Conservation (phyloP, 2,797 vertebrate genomes). For the Siniperca scherzeri region DNA sequence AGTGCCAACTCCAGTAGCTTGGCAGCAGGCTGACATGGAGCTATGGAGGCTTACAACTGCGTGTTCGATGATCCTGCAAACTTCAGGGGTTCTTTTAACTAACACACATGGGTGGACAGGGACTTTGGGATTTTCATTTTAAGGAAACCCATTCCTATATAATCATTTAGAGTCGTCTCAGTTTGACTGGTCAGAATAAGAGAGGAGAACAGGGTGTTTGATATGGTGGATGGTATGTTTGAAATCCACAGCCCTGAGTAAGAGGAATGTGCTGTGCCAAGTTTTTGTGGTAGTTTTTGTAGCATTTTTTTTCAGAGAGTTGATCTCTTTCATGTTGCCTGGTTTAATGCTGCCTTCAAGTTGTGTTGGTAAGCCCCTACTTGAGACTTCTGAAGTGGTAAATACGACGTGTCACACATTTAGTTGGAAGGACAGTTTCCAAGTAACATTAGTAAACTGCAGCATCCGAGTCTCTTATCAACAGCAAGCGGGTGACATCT, state of each 20-base stretch:
- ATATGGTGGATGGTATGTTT: slow-evolving; percentile 37
- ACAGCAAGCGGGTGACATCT: slow-evolving; percentile 7
- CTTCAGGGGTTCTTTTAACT: slow-evolving; percentile 20
- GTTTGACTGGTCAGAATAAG: slow-evolving; percentile 4
- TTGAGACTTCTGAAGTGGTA: slow-evolving; percentile 69
- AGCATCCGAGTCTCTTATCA: slow-evolving; percentile 27
- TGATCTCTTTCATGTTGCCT: slow-evolving; percentile 66
- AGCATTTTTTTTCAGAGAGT: slow-evolving; percentile 23
- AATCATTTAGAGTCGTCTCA: not conserved
- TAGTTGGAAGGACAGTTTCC: slow-evolving; percentile 47
- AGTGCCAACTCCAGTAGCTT: slow-evolving; percentile 19
- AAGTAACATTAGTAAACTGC: slow-evolving; percentile 30
- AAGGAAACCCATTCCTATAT: not conserved
- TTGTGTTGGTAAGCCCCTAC: slow-evolving; percentile 67
- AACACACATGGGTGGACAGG: not conserved
- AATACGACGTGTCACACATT: slow-evolving; percentile 58
- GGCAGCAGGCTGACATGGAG: slow-evolving; percentile 35
- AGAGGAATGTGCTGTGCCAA: slow-evolving; percentile 49
- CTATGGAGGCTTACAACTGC: not conserved
- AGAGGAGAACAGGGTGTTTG: not conserved
- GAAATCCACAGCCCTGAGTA: slow-evolving; percentile 35
- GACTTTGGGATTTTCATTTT: slow-evolving; percentile 20
- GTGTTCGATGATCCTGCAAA: slow-evolving; percentile 11
- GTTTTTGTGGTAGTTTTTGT: slow-evolving; percentile 49
- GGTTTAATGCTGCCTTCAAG: slow-evolving; percentile 72